Percentiles rank a stretch among this genome's conserved stretches.
phyloP scores from a whole-genome alignment of 2,113 vertebrate genomes.

The Ariopsis seemanni region DNA sequence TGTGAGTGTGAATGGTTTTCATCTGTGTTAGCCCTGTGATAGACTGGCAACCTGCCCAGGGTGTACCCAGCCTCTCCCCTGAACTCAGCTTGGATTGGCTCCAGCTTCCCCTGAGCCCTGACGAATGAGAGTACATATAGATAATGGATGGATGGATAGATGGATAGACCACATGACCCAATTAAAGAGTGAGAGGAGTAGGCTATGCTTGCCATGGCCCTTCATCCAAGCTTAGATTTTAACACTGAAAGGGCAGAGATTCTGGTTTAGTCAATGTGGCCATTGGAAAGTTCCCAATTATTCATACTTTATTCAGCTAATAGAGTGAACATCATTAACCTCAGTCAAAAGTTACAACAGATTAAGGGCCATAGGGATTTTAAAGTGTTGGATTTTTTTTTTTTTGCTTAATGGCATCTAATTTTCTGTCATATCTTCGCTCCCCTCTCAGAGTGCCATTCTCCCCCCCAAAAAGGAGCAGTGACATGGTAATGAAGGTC shows the following conservation, averaged over 20 bases:
- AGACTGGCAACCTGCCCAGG: too few species aligned
- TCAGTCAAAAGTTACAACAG: not conserved
- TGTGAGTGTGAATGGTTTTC: too few species aligned
- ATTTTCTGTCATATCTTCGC: not conserved
- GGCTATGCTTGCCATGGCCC: not conserved
- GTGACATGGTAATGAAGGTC: not conserved
- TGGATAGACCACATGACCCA: not conserved
- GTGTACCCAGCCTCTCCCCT: too few species aligned
- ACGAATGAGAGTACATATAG: too few species aligned
- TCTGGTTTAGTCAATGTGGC: not conserved
- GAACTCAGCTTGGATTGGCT: too few species aligned
- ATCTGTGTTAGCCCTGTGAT: too few species aligned
- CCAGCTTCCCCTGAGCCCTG: too few species aligned
- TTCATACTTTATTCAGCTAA: not conserved
- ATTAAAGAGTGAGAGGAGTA: not conserved
- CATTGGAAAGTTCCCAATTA: not conserved
- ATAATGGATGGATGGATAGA: too few species aligned
- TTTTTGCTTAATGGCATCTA: not conserved
- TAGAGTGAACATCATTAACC: conserved; percentile 20
- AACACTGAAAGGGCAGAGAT: not conserved
- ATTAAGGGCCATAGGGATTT: conserved; percentile 5
- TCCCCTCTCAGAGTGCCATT: not conserved
- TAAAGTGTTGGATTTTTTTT: not conserved
- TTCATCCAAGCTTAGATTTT: not conserved
- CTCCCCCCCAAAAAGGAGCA: not conserved